Evolutionary conservation across 2,113 vertebrate genomes (phyloP), one percentile per base, ranked within the genome.

Genomic region (Salminus brasiliensis): DNA sequence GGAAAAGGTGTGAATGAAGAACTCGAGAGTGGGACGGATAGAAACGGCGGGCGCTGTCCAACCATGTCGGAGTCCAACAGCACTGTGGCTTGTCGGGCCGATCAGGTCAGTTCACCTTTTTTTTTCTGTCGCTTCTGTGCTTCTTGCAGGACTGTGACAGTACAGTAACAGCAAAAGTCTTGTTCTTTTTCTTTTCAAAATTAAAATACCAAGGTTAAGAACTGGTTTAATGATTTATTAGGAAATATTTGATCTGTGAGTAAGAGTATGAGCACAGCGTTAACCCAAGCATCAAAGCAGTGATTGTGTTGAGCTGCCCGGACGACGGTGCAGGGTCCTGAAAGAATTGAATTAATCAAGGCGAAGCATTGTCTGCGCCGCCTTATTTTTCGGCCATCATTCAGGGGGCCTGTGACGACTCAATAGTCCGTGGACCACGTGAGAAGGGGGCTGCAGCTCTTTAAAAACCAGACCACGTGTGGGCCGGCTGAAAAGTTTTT

Each of bases 331-430:
- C 91, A 89, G 89, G 91, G 91, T 93, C 92, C 90, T 89, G 92
- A 94, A 94, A 94, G 93, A 94, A 94, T 93, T 94, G 93, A 94
- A 94, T 94, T 93, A 92, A 94, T 93, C 93, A 94, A 93, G 92
- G 94, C 92, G 85, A 91, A 84, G 92, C 91, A 94, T 94, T 94
- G 93, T 94, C 87, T 91, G 73, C 80, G 76, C 85, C 87, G 92
- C 92, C 93, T 93, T 94, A 94, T 93, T 94, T 93, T 93, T 93
- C 90, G 81, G 88, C 91, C 89, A 94, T 93, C 93, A 93, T 93
- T 94, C 93, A 94, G 93, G 92, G 91, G 91, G 89, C 92, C 93
- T 86, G 91, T 94, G 93, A 94, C 93, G 93, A 94, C 93, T 94
- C 93, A 94, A 94, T 94, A 93, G 92, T 90, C 92, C 90, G 88